Evolutionary conservation across 2,113 vertebrate genomes (phyloP), one percentile per base, ranked within the genome.

Genomic region (Zapornia atra): DNA sequence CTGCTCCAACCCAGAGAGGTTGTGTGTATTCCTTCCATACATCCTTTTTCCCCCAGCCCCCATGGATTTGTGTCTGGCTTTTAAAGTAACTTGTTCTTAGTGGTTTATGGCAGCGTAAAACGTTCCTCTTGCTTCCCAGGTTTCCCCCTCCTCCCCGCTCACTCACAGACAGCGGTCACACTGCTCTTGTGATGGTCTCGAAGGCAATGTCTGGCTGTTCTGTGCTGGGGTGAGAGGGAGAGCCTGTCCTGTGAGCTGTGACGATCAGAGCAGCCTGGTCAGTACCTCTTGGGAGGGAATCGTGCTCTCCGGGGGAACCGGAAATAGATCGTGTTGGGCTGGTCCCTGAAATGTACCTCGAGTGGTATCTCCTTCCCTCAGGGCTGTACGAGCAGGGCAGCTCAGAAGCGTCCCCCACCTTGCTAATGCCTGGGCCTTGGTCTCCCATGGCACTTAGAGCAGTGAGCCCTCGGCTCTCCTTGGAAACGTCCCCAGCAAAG

Each of bases 241-340:
- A 70, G 65, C 42, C 51, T 75, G 31, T 88, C 54, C 72, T n/a
- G 15, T 33, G 81, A 73, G 81, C 87, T 84, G 72, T 83, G 64
- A 38, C 1, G 1, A 59, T 86, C 15, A 0, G 44, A 65, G 34
- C 29, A 40, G 86, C 63, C 51, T 83, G 65, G 68, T 29, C 60
- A 26, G 50, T 15, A 16, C 50, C 33, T 54, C 44, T 33, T 4
- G 13, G 8, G 33, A 72, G 59, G 26, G 34, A 82, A 25, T 64
- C 77, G 48, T 15, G 48, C 53, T 76, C 54, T n/a, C 0, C 2
- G 33, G 54, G 38, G 56, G 53, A 56, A 38, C 17, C 57, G 72
- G 63, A 76, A 90, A 65, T 33, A 85, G 82, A 24, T 26, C 1
- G 50, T 0, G 0, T 44, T 73, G 34, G 48, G 14, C 34, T 2